Evolutionary conservation across 2,113 vertebrate genomes (phyloP), one percentile per base, ranked within the genome.

Genomic region (Datnioides undecimradiatus): DNA sequence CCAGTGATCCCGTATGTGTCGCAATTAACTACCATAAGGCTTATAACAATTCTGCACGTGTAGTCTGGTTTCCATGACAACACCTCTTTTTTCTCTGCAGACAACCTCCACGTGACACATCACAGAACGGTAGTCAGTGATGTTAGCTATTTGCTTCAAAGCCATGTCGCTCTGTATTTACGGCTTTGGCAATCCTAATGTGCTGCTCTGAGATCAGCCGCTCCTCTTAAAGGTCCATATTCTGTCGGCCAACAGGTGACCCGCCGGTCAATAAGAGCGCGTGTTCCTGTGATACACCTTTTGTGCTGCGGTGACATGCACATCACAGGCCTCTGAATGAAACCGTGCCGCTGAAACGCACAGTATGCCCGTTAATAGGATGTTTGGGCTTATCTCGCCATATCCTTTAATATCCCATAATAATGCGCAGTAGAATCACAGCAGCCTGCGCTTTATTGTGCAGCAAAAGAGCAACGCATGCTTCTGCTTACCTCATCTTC

Each of bases 401-500:
- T 12, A 14, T 51, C 45, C 46, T 34, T 29, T 41, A 6, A 64
- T 43, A 57, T 51, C 34, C 33, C 31, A 33, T 7, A 67, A 70
- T 60, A 80, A 2, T 31, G 55, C 65, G 76, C 76, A 54, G 68
- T 17, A 4, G 16, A 66, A 23, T 55, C 72, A 36, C 79, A 45
- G 57, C 83, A 29, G 59, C 19, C 46, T 67, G 48, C 48, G 58
- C 38, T 10, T 76, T 68, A 79, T 65, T 79, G 55, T 83, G 64
- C 82, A 73, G 70, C 52, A 31, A 64, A 63, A 62, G 60, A 64
- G 36, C 33, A 70, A 54, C 59, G 72, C 87, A 43, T 83, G 84
- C 54, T 46, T 58, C 13, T 80, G 86, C 93, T 93, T 92, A 95
- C 94, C 94, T 94, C 94, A 95, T 95, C 76, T 54, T 91, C 83